A percentile compares a stretch with the other conserved stretches of the same genome.
phyloP scores from a whole-genome alignment of 2,797 vertebrate species.

The Spatula versicolor region DNA sequence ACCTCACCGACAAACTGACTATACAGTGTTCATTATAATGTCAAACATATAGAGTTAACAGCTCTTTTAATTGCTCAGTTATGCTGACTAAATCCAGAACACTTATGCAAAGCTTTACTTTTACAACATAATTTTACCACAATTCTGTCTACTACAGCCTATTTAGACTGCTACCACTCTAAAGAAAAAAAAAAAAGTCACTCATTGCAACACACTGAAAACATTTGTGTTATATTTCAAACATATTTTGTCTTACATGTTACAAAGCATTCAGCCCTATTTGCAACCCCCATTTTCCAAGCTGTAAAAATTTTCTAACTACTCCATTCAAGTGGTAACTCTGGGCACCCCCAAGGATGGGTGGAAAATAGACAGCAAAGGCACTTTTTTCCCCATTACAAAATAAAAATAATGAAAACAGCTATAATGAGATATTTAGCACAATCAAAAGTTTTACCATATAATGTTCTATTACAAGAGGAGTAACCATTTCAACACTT shows the following conservation, averaged over 20 bases:
- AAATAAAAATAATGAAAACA: neutral
- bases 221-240: neutral
- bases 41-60: neutral
- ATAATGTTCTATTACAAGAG: neutral
- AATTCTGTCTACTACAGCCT: neutral
- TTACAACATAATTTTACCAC: neutral
- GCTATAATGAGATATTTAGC: neutral
- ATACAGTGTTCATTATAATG: rapidly evolving
- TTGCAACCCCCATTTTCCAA: neutral
- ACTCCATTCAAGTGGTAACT: neutral
- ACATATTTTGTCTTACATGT: neutral
- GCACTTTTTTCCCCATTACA: neutral
- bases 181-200: neutral
- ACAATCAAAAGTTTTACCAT: neutral
- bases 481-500: neutral
- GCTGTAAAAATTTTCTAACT: neutral
- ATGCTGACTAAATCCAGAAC: neutral
- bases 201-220: neutral
- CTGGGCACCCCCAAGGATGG: neutral
- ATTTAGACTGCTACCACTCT: neutral
- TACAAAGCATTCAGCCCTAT: neutral
- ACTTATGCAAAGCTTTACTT: neutral
- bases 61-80: neutral
- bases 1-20: neutral
- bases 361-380: neutral